A percentile compares a stretch with the other conserved stretches of the same genome.
Evolutionary conservation across 37 sponge, comb jelly and placozoan genomes (phyloP).

Genomic region (Chondrosia reniformis): DNA sequence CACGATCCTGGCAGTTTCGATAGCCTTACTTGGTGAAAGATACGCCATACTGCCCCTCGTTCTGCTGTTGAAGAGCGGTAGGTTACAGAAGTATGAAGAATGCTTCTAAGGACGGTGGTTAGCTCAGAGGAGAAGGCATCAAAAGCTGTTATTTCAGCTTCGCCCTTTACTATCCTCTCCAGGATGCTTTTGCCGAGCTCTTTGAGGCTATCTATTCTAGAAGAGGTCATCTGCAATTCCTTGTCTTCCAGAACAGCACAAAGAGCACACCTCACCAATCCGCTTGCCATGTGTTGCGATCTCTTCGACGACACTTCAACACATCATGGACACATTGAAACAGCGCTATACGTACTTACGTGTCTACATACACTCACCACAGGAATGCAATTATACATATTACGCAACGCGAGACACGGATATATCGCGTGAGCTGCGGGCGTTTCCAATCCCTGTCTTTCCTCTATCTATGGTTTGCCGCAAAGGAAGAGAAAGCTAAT

Average conservation of each 20-base stretch:
- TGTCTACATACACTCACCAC: not conserved
- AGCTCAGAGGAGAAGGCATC: not conserved
- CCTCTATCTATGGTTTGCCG: not conserved
- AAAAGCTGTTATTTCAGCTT: not conserved
- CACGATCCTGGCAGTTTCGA: not conserved
- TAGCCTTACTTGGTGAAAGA: too few species aligned
- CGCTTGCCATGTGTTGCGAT: not conserved
- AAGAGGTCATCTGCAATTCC: not conserved
- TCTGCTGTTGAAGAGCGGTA: not conserved
- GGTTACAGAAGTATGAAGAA: not conserved
- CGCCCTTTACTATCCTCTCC: not conserved
- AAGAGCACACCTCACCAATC: not conserved
- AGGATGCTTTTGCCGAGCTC: slow-evolving; percentile 2
- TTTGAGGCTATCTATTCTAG: not conserved
- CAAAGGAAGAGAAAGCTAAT: too few species aligned
- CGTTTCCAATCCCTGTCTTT: slow-evolving; percentile 1
- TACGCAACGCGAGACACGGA: not conserved
- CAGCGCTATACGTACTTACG: too few species aligned
- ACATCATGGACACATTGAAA: too few species aligned
- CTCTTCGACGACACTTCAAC: too few species aligned
- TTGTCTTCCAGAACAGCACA: slow-evolving; percentile 1
- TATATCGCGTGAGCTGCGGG: not conserved
- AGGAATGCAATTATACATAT: not conserved
- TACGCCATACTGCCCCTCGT: not conserved
- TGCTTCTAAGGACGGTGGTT: not conserved